Evolutionary conservation across 2,113 vertebrate species (phyloP).

Genomic region (Pedionomus torquatus): DNA sequence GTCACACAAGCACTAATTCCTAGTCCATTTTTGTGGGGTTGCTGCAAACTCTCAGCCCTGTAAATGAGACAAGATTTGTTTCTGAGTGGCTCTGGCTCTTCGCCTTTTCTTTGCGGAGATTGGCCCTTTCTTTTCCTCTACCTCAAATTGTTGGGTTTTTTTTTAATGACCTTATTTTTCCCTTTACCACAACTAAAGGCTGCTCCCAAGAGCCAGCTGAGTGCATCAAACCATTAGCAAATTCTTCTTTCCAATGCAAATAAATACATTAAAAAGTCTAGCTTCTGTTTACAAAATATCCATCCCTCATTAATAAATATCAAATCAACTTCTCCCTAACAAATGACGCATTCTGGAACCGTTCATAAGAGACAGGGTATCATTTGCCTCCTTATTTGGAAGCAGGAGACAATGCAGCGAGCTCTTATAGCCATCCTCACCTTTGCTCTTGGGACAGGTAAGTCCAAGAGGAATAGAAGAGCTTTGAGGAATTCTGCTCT

Average conservation of each 20-base stretch:
- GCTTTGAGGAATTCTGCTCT: not conserved
- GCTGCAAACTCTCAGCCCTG: not conserved
- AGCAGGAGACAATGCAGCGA: constrained; percentile 7
- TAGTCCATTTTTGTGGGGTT: not conserved
- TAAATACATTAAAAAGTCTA: not conserved
- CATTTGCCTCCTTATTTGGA: not conserved
- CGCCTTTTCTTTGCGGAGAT: not conserved
- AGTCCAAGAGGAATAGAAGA: not conserved
- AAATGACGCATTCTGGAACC: not conserved
- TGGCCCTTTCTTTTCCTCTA: not conserved
- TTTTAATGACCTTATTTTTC: not conserved
- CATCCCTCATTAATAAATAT: not conserved
- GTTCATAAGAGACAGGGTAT: not conserved
- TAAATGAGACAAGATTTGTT: not conserved
- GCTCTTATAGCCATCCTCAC: constrained; percentile 27
- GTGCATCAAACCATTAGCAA: constrained; percentile 64
- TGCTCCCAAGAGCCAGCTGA: constrained; percentile 39
- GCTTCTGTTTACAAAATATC: constrained; percentile 17
- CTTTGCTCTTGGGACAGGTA: constrained; percentile 53
- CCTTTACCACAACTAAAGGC: constrained; percentile 2
- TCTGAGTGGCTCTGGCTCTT: constrained; percentile 6
- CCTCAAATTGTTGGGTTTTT: not conserved
- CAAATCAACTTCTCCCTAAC: not conserved
- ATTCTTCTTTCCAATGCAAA: not conserved
- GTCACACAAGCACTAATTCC: not conserved